Evolutionary conservation across 2,888 invertebrate genomes (phyloP), one percentile per base, ranked within the genome.

Genomic region (Apodemia hepburni): DNA sequence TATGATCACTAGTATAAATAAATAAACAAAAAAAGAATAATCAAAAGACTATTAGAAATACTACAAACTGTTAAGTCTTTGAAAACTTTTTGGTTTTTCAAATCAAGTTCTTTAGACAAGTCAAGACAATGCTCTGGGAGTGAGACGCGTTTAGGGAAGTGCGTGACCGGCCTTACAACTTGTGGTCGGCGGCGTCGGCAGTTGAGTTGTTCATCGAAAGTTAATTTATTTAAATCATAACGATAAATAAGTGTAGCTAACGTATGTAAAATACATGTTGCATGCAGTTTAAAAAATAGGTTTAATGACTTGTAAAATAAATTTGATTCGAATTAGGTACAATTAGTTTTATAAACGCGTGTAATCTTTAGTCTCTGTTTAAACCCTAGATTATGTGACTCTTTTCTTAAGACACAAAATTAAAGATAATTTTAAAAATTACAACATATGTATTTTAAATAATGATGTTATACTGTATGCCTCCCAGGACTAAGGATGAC

Each of bases 141-240:
- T 15, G 27, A 54, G 11, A 77, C 80, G 80, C 77, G 80, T 87
- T 87, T 87, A 84, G 87, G 87, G 84, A 87, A 85, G 87, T 85
- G 85, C 89, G 89, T 90, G 89, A 84, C 83, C 76, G 70, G 87
- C 78, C 75, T 89, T 71, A 73, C 77, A 84, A 87, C 74, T 74
- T 76, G 77, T 66, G 78, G 75, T 74, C 65, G 62, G 29, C 64
- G 47, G 63, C 63, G 64, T 64, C 49, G 69, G 42, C 58, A 18
- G 17, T 27, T 66, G 65, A 61, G 62, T 9, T 45, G 64, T 35
- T 29, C 47, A 45, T 49, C 58, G 58, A 33, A 62, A 49, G 58
- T 49, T 58, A 62, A 62, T 62, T 58, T 62, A 58, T 62, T 58
- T 47, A 58, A 62, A 62, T 62, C 42, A 49, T 62, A 62, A 47